These are phyloP conservation scores for Ostrea edulis DNA, from an alignment of 1,140 invertebrate species.

Conservation along the genomic window DNA sequence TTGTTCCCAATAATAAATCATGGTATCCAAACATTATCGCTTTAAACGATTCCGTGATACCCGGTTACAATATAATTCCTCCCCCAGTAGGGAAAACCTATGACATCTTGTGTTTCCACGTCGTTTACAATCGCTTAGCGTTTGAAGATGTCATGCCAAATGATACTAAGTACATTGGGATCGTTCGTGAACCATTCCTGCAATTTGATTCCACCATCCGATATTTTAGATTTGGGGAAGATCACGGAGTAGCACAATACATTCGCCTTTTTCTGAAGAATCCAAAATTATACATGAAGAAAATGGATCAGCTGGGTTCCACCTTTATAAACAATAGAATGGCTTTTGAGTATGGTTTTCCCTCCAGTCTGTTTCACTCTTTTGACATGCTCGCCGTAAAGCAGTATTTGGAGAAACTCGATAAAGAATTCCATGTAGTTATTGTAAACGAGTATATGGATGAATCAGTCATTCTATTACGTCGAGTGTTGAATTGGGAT, in stretches of 20 bases:
- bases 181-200: constrained; percentile 61
- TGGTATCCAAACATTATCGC: constrained; percentile 56
- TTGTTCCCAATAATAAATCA: constrained; percentile 37
- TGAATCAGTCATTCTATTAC: constrained; percentile 80
- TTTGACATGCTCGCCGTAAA: constrained; percentile 40
- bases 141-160: constrained; percentile 55
- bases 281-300: background rate
- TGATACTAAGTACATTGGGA: constrained; percentile 61
- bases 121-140: constrained; percentile 59
- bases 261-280: background rate
- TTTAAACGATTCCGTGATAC: constrained; percentile 6
- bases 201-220: constrained; percentile 59
- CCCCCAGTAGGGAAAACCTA: constrained; percentile 54
- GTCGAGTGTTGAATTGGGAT: constrained; percentile 80
- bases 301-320: constrained; percentile 29
- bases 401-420: constrained; percentile 52
- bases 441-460: constrained; percentile 81
- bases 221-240: constrained; percentile 52
- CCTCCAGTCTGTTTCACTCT: constrained; percentile 48
- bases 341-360: constrained; percentile 61
- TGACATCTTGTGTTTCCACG: constrained; percentile 62
- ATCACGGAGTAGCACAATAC: constrained; percentile 47
- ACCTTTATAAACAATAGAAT: constrained; percentile 64
- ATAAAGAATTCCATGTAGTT: constrained; percentile 78
- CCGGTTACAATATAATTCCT: constrained; percentile 48